These are phyloP conservation scores for Nezara viridula DNA, from an alignment of 2,888 invertebrate species.

Conservation along the genomic window DNA sequence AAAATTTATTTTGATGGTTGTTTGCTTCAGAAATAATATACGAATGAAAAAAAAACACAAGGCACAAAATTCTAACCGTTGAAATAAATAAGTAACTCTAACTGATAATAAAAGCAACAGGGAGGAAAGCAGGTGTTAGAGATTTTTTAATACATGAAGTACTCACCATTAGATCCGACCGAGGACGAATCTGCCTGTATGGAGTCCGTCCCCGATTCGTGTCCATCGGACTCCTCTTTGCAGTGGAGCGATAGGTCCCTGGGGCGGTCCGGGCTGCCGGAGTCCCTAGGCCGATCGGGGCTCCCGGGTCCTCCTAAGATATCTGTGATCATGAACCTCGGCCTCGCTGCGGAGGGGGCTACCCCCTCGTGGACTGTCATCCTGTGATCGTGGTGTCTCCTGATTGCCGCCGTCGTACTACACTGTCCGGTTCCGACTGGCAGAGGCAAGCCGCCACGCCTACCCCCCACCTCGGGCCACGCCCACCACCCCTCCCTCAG, in stretches of 20 bases:
- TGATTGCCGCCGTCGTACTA: slow-evolving; percentile 41
- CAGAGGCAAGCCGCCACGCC: slow-evolving; percentile 55
- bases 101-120: slow-evolving; percentile 41
- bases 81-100: too few species aligned
- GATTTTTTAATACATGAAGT: neutral
- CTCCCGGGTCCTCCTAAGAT: slow-evolving; percentile 76
- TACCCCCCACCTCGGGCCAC: slow-evolving; percentile 54
- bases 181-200: slow-evolving; percentile 73
- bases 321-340: slow-evolving; percentile 92
- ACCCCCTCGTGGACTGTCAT: slow-evolving; percentile 67
- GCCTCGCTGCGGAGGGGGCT: slow-evolving; percentile 76
- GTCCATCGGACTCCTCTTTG: slow-evolving; percentile 72
- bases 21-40: too few species aligned
- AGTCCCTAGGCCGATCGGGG: slow-evolving; percentile 68
- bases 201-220: slow-evolving; percentile 73
- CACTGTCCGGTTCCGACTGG: slow-evolving; percentile 48
- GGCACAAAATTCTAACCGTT: too few species aligned
- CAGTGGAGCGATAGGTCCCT: slow-evolving; percentile 73
- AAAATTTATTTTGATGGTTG: neutral
- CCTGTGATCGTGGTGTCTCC: neutral
- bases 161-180: slow-evolving; percentile 73
- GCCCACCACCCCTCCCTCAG: slow-evolving; percentile 57
- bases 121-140: neutral
- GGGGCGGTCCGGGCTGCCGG: slow-evolving; percentile 69
- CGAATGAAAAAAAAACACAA: too few species aligned